These are phyloP conservation scores for Bombus confusus DNA, from an alignment of 1,140 invertebrate species.

Conservation along the genomic window DNA sequence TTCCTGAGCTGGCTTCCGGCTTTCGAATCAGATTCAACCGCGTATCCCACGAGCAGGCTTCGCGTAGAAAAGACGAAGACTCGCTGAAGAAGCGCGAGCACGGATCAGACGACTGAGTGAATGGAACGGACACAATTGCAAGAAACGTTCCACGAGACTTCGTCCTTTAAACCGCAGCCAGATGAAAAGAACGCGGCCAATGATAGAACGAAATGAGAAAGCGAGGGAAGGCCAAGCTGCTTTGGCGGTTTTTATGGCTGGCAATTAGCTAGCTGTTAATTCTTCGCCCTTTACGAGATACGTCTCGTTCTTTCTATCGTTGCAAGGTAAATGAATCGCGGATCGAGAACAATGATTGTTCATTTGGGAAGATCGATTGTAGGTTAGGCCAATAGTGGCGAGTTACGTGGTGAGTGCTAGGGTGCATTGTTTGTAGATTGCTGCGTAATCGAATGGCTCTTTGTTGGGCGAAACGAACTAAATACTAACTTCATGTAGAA, in stretches of 20 bases:
- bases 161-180: too few species aligned
- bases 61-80: constrained; percentile 8
- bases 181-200: not conserved
- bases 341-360: not conserved
- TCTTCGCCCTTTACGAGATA: constrained; percentile 26
- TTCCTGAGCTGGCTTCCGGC: constrained; percentile 59
- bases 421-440: not conserved
- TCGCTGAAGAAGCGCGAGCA: not conserved
- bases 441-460: not conserved
- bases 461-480: not conserved
- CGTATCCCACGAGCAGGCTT: not conserved
- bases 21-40: constrained; percentile 54
- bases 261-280: constrained; percentile 62
- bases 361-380: not conserved
- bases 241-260: constrained; percentile 40
- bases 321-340: not conserved
- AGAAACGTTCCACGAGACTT: not conserved
- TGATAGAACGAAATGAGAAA: constrained; percentile 1
- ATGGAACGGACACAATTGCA: not conserved
- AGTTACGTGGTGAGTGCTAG: not conserved
- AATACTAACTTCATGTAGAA: not conserved
- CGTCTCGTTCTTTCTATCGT: not conserved
- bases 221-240: not conserved
- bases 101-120: not conserved
- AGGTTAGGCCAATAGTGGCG: too few species aligned